phyloP scores from a whole-genome alignment of 1,140 invertebrate species.

The Zeugodacus cucurbitae region DNA sequence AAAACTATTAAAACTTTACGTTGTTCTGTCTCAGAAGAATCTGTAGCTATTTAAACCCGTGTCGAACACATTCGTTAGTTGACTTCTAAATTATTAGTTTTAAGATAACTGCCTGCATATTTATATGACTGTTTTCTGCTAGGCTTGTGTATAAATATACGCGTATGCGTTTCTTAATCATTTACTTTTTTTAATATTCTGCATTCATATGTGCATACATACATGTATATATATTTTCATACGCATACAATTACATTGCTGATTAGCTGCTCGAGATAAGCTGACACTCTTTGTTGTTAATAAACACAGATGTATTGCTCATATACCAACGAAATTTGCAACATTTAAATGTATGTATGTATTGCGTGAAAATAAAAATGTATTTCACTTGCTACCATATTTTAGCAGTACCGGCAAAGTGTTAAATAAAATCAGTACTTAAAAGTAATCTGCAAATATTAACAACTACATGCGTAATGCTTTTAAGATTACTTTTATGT shows the following conservation, averaged over 20 bases:
- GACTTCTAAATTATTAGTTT: background rate
- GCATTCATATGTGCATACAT: background rate
- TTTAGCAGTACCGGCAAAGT: too few relatives aligned
- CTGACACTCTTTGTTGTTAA: background rate
- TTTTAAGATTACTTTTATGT: too few relatives aligned
- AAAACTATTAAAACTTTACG: too few relatives aligned
- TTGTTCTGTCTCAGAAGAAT: too few relatives aligned
- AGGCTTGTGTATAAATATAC: background rate
- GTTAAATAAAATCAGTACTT: too few relatives aligned
- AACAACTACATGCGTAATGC: too few relatives aligned
- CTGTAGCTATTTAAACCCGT: background rate
- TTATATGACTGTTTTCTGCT: background rate
- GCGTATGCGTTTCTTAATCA: background rate
- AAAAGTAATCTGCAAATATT: too few relatives aligned
- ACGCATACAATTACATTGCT: background rate
- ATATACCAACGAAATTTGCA: background rate
- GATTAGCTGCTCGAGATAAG: background rate
- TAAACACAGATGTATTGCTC: background rate
- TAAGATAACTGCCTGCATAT: background rate
- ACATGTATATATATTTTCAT: background rate
- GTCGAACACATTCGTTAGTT: background rate
- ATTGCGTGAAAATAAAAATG: too few relatives aligned
- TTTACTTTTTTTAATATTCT: too few relatives aligned
- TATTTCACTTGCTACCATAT: too few relatives aligned
- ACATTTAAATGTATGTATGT: background rate